Evolutionary conservation across 2,113 vertebrate species (phyloP).

Genomic region (Probosciger aterrimus): DNA sequence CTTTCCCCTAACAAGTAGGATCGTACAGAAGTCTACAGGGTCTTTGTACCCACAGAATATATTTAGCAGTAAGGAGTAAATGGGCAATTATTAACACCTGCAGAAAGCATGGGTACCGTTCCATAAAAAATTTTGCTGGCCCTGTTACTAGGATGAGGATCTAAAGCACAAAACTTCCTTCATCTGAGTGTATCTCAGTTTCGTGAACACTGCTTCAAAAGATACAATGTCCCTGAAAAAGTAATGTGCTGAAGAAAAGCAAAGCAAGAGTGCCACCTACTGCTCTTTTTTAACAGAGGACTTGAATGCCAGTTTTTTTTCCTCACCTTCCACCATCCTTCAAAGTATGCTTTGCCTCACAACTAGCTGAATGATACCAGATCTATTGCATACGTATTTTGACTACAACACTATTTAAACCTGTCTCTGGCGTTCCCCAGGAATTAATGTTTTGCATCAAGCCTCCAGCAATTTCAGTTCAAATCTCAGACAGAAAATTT

Average conservation of each 20-base stretch:
- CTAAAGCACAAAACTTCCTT: neutral
- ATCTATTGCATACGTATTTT: neutral
- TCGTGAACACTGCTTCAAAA: neutral
- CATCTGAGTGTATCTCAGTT: neutral
- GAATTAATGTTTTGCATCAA: neutral
- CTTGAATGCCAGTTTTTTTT: neutral
- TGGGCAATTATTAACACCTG: neutral
- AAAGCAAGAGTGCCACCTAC: constrained; percentile 27
- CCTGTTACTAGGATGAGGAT: neutral
- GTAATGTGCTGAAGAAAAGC: neutral
- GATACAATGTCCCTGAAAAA: neutral
- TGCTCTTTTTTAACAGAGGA: neutral
- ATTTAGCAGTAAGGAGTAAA: neutral
- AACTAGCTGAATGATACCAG: neutral
- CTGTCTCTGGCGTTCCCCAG: neutral
- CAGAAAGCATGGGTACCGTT: neutral
- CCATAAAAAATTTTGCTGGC: neutral
- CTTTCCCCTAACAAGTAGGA: neutral
- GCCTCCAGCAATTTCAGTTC: neutral
- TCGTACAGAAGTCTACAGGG: neutral
- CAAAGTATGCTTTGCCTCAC: neutral
- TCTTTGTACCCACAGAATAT: neutral
- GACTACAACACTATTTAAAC: neutral
- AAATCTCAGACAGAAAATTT: neutral
- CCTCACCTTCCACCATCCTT: accelerated